Conservation (phyloP, 2,113 vertebrate genomes). For the Tragelaphus imberbis region DNA sequence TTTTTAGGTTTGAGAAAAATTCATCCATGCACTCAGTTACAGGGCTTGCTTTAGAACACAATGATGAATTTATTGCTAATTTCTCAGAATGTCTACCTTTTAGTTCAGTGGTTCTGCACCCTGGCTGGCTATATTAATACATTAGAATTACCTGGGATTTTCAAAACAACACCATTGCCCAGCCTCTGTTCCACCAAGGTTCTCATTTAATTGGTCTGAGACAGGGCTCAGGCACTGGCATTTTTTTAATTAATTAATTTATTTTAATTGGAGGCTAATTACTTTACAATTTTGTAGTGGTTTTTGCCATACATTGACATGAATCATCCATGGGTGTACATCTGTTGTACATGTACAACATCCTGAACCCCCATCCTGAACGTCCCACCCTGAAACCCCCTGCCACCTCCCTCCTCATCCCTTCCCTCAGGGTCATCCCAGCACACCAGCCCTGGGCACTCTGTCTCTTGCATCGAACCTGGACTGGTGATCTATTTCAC, state of each 20-base stretch:
- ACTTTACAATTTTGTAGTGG: not conserved
- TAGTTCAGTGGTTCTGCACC: not conserved
- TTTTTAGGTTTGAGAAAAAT: not conserved
- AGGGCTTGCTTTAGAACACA: not conserved
- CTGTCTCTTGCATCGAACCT: not conserved
- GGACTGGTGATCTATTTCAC: not conserved
- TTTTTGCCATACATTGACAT: not conserved
- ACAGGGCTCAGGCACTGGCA: not conserved
- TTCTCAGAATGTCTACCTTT: not conserved
- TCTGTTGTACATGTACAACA: not conserved
- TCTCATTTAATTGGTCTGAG: not conserved
- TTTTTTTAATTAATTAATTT: not conserved
- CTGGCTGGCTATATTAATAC: not conserved
- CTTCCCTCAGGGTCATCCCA: not conserved
- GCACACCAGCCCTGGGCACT: not conserved
- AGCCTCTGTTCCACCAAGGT: not conserved
- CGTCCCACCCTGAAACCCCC: not conserved
- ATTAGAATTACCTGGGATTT: not conserved
- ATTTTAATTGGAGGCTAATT: not conserved
- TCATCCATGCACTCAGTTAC: not conserved
- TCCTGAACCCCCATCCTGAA: not conserved
- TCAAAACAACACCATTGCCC: not conserved
- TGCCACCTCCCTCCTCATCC: not conserved
- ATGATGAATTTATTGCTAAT: not conserved
- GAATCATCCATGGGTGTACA: not conserved